A percentile compares a stretch with the other conserved stretches of the same genome.
phyloP scores from a whole-genome alignment of 1,140 invertebrate species.

The Lerema accius region DNA sequence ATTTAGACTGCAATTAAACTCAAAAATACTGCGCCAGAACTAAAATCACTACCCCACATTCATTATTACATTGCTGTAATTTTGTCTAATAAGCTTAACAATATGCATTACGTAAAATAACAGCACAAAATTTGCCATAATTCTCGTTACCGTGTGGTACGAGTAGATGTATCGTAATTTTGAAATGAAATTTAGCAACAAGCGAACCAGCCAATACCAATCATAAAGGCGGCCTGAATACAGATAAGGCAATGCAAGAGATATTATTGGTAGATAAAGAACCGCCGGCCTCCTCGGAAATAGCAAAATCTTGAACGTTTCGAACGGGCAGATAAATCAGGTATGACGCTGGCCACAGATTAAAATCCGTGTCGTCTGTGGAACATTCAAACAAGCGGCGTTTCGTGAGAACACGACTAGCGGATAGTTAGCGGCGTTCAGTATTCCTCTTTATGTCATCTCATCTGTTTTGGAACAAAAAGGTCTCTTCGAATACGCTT shows the following conservation, averaged over 20 bases:
- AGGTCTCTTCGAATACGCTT: too few relatives aligned
- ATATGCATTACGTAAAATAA: not conserved
- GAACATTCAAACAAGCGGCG: conserved; percentile 56
- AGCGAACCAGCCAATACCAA: conserved; percentile 13
- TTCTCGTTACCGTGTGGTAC: not conserved
- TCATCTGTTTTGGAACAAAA: too few relatives aligned
- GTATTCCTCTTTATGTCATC: not conserved
- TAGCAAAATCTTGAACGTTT: conserved; percentile 42
- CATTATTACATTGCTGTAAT: too few relatives aligned
- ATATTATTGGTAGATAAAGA: conserved; percentile 32
- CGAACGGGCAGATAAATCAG: conserved; percentile 64
- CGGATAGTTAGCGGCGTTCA: conserved; percentile 43
- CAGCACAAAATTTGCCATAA: not conserved
- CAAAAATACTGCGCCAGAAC: too few relatives aligned
- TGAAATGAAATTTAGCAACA: conserved; percentile 21
- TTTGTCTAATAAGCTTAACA: too few relatives aligned
- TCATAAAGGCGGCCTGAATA: conserved; percentile 32
- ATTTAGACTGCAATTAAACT: too few relatives aligned
- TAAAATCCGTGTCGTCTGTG: conserved; percentile 67
- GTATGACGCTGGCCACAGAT: conserved; percentile 63
- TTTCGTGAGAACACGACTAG: conserved; percentile 66
- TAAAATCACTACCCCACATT: too few relatives aligned
- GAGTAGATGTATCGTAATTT: conserved; percentile 20
- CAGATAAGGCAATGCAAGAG: conserved; percentile 31
- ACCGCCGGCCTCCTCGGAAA: conserved; percentile 36